Evolutionary conservation across 2,888 invertebrate genomes (phyloP).

Genomic region (Elmis aenea): DNA sequence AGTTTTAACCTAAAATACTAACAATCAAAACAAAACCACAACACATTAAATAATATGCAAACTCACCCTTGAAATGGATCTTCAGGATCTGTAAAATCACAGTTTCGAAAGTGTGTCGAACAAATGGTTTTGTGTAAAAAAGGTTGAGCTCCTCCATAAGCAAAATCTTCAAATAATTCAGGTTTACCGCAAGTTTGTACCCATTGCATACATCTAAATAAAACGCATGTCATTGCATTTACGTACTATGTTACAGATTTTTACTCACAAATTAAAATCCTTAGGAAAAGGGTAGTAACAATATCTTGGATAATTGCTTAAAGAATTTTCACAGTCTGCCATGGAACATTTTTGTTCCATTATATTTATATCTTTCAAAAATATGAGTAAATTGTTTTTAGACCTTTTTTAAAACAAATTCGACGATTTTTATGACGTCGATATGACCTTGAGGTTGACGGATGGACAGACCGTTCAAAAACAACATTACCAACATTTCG

Average conservation of each 20-base stretch:
- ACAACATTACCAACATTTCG: neutral
- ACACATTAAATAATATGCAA: neutral
- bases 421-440: conserved; percentile 2
- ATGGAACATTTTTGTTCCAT: conserved; percentile 12
- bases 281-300: conserved; percentile 8
- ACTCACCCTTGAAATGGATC: conserved; percentile 8
- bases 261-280: conserved; percentile 11
- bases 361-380: conserved; percentile 1
- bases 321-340: conserved; percentile 8
- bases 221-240: neutral
- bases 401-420: neutral
- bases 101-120: conserved; percentile 10
- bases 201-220: conserved; percentile 15
- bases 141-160: conserved; percentile 12
- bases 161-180: conserved; percentile 16
- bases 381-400: neutral
- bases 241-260: neutral
- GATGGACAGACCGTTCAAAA: conserved; percentile 11
- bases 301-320: neutral
- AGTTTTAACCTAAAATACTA: conserved; percentile 5
- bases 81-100: conserved; percentile 10
- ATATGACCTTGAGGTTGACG: conserved; percentile 6
- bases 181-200: conserved; percentile 13
- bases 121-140: conserved; percentile 11
- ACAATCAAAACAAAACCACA: conserved; percentile 1